Evolutionary conservation across 2,113 vertebrate genomes (phyloP), one percentile per base, ranked within the genome.

Genomic region (Sapajus apella): DNA sequence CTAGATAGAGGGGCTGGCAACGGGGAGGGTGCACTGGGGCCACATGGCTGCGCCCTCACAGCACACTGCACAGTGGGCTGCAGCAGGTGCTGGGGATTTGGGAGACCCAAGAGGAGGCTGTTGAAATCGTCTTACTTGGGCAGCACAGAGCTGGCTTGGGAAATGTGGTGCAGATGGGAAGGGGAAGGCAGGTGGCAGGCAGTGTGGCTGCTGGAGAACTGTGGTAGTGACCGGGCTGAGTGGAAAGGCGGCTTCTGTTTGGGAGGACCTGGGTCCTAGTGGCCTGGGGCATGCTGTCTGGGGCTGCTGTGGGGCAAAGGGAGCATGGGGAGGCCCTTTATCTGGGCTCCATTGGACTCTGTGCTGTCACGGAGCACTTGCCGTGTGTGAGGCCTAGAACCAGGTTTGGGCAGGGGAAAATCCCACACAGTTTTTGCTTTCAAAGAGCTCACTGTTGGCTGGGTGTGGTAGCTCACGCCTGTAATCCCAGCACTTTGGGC

Each of bases 1-100:
- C 30, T 45, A 9, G 32, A 23, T 12, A 11, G n/a, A 11, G 3
- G 6, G 55, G 1, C 1, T 1, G 8, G 55, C 16, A 79, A 61
- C 0, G 0, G 52, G n/a, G 30, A 73, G 75, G 8, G 61, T 50
- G 13, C 77, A 14, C 17, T 14, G 16, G 3, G 8, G 45, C 66
- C 27, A 3, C 9, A 0, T 2, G 2, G 40, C 81, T 79, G 9
- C 1, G 1, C 37, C 45, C 37, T 9, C 73, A 37, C 30, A 3
- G 20, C 16, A 11, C 20, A 56, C 40, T 80, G n/a, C 66, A 52
- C 55, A 16, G 23, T 21, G 12, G 55, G 4, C 56, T 14, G 14
- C 0, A 0, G 7, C 27, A 55, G 14, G 6, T 14, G 23, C 37
- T 35, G 32, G 17, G 52, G 32, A 8, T 18, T 47, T 79, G 50